These are phyloP conservation scores for Eugnorisma glareosa DNA, from an alignment of 2,888 invertebrate species.

Conservation along the genomic window DNA sequence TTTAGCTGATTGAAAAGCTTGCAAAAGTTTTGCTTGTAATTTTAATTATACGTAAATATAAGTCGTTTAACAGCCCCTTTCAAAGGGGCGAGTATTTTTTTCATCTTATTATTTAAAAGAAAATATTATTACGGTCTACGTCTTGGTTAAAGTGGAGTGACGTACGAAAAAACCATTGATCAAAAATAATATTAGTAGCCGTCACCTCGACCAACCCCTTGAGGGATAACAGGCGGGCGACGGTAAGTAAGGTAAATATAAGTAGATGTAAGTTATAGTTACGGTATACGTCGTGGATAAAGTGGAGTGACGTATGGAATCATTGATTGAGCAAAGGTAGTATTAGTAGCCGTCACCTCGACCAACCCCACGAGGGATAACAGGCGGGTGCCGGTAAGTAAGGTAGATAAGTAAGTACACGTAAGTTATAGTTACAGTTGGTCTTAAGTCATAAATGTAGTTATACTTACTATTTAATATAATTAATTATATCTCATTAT, in stretches of 20 bases:
- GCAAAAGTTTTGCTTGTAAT: too few relatives aligned
- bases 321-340: background rate
- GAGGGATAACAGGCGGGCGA: constrained; percentile 48
- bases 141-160: background rate
- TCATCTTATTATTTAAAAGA: background rate
- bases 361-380: constrained; percentile 40
- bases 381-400: constrained; percentile 36
- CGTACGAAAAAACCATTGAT: background rate
- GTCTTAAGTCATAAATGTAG: background rate
- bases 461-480: background rate
- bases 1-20: too few relatives aligned
- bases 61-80: too few relatives aligned
- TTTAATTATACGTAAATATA: too few relatives aligned
- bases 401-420: too few relatives aligned
- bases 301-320: background rate
- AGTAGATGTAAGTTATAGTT: too few relatives aligned
- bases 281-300: background rate
- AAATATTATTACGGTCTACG: background rate
- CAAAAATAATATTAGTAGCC: background rate
- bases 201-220: constrained; percentile 34
- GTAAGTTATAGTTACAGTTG: background rate
- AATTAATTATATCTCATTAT: background rate
- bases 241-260: background rate
- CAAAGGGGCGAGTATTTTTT: background rate
- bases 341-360: constrained; percentile 15